Percentiles rank a stretch among this genome's conserved stretches.
Conservation (phyloP, 2,797 vertebrate genomes). For the Hippocampus kuda region DNA sequence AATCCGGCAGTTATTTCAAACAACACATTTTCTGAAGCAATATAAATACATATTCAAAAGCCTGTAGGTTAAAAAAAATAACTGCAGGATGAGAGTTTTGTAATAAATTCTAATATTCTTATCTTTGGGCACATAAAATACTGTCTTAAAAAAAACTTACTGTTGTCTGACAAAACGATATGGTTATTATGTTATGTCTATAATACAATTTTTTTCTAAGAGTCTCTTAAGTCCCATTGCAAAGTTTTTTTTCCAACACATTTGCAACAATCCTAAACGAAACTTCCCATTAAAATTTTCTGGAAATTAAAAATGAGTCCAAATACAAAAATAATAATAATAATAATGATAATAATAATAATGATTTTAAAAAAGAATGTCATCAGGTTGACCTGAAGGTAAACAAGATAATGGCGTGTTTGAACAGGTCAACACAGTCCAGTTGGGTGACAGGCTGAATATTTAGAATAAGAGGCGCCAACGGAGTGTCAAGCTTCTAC, state of each 20-base stretch:
- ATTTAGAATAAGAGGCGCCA: conserved; percentile 28
- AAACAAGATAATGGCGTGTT: conserved; percentile 20
- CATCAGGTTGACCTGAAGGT: conserved; percentile 8
- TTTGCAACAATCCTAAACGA: not conserved
- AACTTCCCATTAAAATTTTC: not conserved
- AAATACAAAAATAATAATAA: not conserved
- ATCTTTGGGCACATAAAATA: not conserved
- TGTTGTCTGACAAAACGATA: not conserved
- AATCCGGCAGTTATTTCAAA: conserved; percentile 1
- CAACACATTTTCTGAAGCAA: not conserved
- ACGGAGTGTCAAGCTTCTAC: conserved; percentile 21
- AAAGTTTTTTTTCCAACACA: not conserved
- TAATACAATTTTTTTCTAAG: not conserved
- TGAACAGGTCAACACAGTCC: conserved; percentile 37
- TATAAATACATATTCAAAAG: conserved; percentile 6
- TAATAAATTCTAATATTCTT: not conserved
- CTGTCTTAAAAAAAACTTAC: not conserved
- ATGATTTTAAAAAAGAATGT: not conserved
- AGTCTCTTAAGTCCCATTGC: not conserved
- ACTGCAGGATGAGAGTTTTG: not conserved
- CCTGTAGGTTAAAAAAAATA: not conserved
- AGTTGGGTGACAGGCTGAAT: conserved; percentile 10
- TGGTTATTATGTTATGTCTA: not conserved
- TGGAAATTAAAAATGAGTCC: not conserved
- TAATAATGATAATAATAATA: too few relatives aligned